Percentiles rank a stretch among this genome's conserved stretches.
These are phyloP conservation scores for Sphenodon punctatus DNA, from an alignment of 2,797 vertebrate species.

Conservation along the genomic window DNA sequence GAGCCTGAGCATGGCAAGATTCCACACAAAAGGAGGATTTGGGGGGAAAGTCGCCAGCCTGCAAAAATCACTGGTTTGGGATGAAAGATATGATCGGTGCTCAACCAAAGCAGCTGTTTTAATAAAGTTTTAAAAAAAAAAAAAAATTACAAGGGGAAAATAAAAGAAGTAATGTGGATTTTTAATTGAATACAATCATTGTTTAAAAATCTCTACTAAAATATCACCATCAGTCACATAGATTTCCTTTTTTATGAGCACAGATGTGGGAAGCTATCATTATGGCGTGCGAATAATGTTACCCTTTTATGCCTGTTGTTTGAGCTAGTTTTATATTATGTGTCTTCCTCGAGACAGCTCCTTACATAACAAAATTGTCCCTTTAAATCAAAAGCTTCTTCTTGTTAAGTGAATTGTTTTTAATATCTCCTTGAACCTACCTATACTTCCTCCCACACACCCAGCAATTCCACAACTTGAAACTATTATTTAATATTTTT, in stretches of 20 bases:
- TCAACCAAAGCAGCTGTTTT: conserved; percentile 3
- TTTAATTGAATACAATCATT: background rate
- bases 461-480: background rate
- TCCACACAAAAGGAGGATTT: conserved; percentile 29
- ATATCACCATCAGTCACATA: conserved; percentile 20
- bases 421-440: background rate
- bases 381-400: background rate
- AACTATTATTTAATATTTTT: background rate
- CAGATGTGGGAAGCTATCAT: conserved; percentile 60
- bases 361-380: conserved; percentile 21
- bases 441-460: background rate
- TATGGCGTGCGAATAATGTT: conserved; percentile 63
- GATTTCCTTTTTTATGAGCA: conserved; percentile 43
- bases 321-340: conserved; percentile 39
- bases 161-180: background rate
- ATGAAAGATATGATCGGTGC: background rate
- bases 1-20: conserved; percentile 48
- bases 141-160: conserved; percentile 1
- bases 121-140: background rate
- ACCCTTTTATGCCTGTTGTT: conserved; percentile 31
- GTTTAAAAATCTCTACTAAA: conserved; percentile 42
- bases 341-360: conserved; percentile 7
- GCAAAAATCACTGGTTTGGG: background rate
- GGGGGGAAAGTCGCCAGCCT: too few relatives aligned
- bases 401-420: conserved; percentile 6